Conservation (phyloP, 2,888 invertebrate species). For the Phorcus lineatus region DNA sequence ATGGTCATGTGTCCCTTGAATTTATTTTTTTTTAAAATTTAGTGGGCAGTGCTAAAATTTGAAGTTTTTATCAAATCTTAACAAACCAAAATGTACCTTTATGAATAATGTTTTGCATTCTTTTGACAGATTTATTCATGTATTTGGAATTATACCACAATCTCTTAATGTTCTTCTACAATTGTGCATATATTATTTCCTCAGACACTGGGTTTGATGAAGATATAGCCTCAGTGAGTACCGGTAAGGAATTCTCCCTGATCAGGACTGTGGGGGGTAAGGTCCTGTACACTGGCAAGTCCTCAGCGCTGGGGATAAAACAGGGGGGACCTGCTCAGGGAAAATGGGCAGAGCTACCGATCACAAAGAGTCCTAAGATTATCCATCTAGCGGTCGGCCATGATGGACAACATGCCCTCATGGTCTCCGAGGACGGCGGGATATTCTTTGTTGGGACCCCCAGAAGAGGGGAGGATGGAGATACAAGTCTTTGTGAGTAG, state of each 20-base stretch:
- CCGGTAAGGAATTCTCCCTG: conserved; percentile 93
- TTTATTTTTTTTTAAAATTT: too few relatives aligned
- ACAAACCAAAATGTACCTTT: too few relatives aligned
- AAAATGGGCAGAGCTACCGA: conserved; percentile 78
- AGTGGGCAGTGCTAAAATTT: too few relatives aligned
- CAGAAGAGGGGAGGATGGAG: conserved; percentile 94
- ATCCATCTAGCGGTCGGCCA: conserved; percentile 91
- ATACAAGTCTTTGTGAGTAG: conserved; percentile 79
- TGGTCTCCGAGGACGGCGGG: conserved; percentile 94
- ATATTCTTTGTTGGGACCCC: conserved; percentile 92
- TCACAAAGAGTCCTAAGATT: conserved; percentile 85
- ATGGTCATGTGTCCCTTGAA: too few relatives aligned
- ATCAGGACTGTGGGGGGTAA: conserved; percentile 90
- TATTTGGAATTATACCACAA: too few relatives aligned
- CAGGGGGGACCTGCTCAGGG: conserved; percentile 73
- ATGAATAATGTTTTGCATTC: too few relatives aligned
- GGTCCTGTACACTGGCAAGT: conserved; percentile 91
- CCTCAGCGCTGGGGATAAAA: conserved; percentile 90
- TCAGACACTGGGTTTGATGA: conserved; percentile 82
- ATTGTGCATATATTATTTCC: too few relatives aligned
- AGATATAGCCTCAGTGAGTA: conserved; percentile 85
- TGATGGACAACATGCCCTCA: conserved; percentile 92
- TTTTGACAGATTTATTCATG: too few relatives aligned
- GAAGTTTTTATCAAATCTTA: too few relatives aligned
- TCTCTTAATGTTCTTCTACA: too few relatives aligned